These are phyloP conservation scores for Octodon degus DNA, from an alignment of 2,113 vertebrate genomes.

Conservation along the genomic window DNA sequence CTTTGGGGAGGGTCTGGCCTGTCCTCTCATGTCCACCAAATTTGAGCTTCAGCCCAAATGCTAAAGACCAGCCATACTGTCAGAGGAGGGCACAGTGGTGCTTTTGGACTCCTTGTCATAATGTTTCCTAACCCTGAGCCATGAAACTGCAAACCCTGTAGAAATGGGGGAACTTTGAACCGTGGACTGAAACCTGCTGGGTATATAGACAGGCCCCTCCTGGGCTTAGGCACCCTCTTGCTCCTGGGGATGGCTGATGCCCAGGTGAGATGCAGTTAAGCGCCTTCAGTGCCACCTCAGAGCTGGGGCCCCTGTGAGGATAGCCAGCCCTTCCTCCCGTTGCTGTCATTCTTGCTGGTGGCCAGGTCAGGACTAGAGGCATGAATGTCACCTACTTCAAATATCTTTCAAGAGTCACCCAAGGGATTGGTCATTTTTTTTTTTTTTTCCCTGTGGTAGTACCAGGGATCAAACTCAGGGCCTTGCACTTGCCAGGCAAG, in stretches of 20 bases:
- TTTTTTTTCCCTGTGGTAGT: too few species aligned
- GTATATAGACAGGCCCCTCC: background rate
- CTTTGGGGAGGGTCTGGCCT: background rate
- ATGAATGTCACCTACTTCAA: background rate
- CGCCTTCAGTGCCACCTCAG: background rate
- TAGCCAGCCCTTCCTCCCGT: background rate
- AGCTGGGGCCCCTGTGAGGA: background rate
- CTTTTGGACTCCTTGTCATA: background rate
- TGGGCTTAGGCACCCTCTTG: too few species aligned
- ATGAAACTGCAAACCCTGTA: background rate
- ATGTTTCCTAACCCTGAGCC: background rate
- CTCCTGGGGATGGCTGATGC: background rate
- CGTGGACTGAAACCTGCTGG: background rate
- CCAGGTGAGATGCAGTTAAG: background rate
- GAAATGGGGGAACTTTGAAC: background rate
- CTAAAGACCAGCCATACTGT: background rate
- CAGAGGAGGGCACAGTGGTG: background rate
- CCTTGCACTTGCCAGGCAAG: too few species aligned
- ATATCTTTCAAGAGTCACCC: background rate
- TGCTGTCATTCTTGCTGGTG: background rate
- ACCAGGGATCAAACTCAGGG: too few species aligned
- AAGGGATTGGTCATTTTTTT: too few species aligned
- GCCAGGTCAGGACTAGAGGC: background rate
- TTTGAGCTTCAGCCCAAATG: background rate
- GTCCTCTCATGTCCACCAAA: background rate